Base-by-base conservation (phyloP, 1,140 invertebrate species). In the Brachionus paranguensis region DNA sequence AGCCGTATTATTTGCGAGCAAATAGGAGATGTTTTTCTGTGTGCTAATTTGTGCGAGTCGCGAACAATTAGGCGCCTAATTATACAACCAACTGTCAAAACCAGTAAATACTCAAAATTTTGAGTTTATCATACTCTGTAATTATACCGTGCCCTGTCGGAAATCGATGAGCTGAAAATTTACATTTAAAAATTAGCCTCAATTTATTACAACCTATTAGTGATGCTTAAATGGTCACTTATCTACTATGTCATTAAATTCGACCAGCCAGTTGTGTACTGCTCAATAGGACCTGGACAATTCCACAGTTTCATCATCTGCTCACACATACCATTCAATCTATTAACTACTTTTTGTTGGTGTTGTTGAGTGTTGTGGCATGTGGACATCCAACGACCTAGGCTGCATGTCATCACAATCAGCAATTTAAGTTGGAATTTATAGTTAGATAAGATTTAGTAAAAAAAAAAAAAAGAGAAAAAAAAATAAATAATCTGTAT, bases 41-140 rank as follows among this genome's bases (percentile, higher is more conserved):
- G 33, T 43, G 17, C 41, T 72, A 43, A 20, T 72, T 37, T 43
- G 41, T 17, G 37, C 33, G 43, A 43, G 68, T 17, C 33, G 33
- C 10, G 68, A 43, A 72, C 33, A 72, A 72, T 41, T 41, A 72
- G 41, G n/a, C 17, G 41, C 68, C 68, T 72, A 72, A 72, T 72
- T 72, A 72, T 72, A 41, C 37, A 72, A 72, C 41, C 10, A 72
- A 72, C 68, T 72, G 68, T 72, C 68, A 72, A 72, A 72, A 72
- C 7, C 68, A 72, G 68, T 72, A 72, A 72, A 72, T 72, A 72
- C 68, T 72, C 68, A 45, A 72, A 12, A 72, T 43, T 72, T 45
- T 14, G 20, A 41, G 37, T 72, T 72, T 72, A 72, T 72, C 68
- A 72, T 43, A 72, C 29, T n/a, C 68, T 72, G 37, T 72, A 72